These are phyloP conservation scores for Eustalomyia histrio DNA, from an alignment of 2,888 invertebrate genomes.

Conservation along the genomic window DNA sequence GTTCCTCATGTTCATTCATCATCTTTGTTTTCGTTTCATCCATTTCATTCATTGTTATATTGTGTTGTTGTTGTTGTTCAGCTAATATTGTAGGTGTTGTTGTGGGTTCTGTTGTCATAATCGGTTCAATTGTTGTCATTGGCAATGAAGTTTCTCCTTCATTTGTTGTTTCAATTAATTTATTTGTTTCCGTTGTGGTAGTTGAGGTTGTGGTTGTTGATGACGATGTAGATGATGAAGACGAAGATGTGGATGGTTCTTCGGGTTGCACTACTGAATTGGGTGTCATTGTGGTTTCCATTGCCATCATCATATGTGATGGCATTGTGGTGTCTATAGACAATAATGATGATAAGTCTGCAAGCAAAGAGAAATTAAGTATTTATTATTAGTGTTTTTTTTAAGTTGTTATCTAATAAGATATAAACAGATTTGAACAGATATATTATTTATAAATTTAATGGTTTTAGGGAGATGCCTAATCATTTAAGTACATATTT, in stretches of 20 bases:
- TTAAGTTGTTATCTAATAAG: too few species aligned
- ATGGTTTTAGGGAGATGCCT: too few species aligned
- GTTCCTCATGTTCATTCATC: conserved; percentile 37
- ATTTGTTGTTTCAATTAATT: conserved; percentile 59
- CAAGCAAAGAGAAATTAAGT: conserved; percentile 1
- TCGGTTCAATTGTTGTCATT: conserved; percentile 75
- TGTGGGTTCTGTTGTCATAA: conserved; percentile 76
- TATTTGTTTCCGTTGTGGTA: conserved; percentile 61
- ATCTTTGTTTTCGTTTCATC: conserved; percentile 37
- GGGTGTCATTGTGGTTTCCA: conserved; percentile 59
- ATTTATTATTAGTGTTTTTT: neutral
- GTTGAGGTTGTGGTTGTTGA: conserved; percentile 30
- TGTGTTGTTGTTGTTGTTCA: conserved; percentile 9
- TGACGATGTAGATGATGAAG: neutral
- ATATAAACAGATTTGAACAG: too few species aligned
- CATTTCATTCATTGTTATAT: conserved; percentile 34
- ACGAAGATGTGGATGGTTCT: neutral
- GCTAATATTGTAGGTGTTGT: conserved; percentile 70
- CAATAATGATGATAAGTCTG: conserved; percentile 35
- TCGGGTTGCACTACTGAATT: conserved; percentile 8
- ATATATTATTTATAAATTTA: too few species aligned
- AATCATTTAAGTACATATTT: too few species aligned
- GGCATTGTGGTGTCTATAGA: conserved; percentile 62
- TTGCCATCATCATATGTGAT: conserved; percentile 55
- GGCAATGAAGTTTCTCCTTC: conserved; percentile 64